Percentiles rank a stretch among this genome's conserved stretches.
Evolutionary conservation across 2,888 invertebrate species (phyloP).

Genomic region (Tetragnatha montana): DNA sequence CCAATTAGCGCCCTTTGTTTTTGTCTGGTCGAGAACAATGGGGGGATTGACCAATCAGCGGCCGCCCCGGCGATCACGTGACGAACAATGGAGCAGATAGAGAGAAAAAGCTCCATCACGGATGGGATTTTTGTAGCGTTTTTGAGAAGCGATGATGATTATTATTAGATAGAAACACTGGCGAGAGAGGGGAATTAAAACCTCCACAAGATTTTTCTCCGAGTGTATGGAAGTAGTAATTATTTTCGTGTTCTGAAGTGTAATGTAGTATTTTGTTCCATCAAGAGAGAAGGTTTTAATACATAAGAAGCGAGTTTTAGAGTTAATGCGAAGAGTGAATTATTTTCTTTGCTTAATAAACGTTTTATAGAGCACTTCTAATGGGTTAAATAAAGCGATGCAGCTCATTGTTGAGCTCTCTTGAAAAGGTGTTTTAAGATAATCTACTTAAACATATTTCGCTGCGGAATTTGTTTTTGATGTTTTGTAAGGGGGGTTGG

Average conservation of each 20-base stretch:
- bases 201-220: neutral
- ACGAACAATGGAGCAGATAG: neutral
- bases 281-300: too few species aligned
- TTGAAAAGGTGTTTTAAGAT: too few species aligned
- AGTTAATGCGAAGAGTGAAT: too few species aligned
- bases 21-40: conserved; percentile 69
- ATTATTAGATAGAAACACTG: neutral
- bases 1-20: conserved; percentile 68
- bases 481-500: too few species aligned
- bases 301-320: too few species aligned
- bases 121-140: neutral
- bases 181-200: neutral
- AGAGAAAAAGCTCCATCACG: neutral
- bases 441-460: too few species aligned
- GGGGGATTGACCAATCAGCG: conserved; percentile 63
- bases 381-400: too few species aligned
- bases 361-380: too few species aligned
- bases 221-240: neutral
- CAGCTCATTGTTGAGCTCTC: too few species aligned
- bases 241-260: neutral
- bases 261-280: neutral
- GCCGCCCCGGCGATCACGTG: conserved; percentile 41
- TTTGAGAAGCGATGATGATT: neutral
- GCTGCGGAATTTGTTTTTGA: too few species aligned
- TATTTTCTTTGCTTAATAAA: too few species aligned